Evolutionary conservation across 2,797 vertebrate genomes (phyloP).

Genomic region (Emys orbicularis): DNA sequence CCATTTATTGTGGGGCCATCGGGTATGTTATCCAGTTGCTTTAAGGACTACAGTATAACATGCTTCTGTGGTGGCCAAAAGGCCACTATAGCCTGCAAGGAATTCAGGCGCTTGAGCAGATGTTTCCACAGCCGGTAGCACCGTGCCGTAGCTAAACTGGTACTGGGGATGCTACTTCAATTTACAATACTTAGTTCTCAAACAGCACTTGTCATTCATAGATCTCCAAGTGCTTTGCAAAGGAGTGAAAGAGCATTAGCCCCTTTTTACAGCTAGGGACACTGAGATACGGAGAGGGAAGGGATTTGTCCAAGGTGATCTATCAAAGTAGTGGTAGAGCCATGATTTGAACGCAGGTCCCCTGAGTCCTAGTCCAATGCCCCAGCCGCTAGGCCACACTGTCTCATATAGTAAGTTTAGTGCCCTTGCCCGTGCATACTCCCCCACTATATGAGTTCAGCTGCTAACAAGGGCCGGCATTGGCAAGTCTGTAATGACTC

Average conservation of each 20-base stretch:
- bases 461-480: neutral
- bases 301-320: neutral
- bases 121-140: neutral
- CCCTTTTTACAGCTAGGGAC: neutral
- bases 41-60: neutral
- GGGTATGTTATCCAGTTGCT: neutral
- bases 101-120: neutral
- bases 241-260: neutral
- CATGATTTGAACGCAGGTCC: neutral
- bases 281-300: neutral
- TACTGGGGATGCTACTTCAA: neutral
- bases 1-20: neutral
- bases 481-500: neutral
- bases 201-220: neutral
- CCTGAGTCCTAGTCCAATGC: neutral
- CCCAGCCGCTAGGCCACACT: neutral
- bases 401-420: neutral
- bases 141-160: neutral
- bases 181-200: neutral
- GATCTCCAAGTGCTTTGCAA: neutral
- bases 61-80: neutral
- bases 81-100: neutral
- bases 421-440: neutral
- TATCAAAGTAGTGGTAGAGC: neutral
- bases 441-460: neutral